These are phyloP conservation scores for Leptatherina wallacei DNA, from an alignment of 2,797 vertebrate genomes.

Conservation along the genomic window DNA sequence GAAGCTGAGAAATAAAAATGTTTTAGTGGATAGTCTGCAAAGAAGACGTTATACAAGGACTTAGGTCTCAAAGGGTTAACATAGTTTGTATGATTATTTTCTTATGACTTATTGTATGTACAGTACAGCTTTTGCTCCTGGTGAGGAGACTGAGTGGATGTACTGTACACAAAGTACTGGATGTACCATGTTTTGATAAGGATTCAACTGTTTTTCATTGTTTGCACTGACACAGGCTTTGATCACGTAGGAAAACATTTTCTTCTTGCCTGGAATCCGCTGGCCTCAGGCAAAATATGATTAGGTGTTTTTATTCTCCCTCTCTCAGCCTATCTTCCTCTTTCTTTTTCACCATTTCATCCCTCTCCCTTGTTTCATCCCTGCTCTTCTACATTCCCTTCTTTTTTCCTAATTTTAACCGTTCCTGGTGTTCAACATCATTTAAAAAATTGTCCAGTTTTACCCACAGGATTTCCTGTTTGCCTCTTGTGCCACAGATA, in stretches of 20 bases:
- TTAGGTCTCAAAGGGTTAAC: neutral
- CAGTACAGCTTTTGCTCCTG: neutral
- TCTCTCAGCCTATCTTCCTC: constrained; percentile 14
- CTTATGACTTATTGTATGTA: constrained; percentile 3
- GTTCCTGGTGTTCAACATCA: constrained; percentile 26
- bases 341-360: constrained; percentile 18
- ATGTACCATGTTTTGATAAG: constrained; percentile 57
- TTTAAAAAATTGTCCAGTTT: constrained; percentile 34
- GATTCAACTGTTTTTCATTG: constrained; percentile 50
- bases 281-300: constrained; percentile 42
- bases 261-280: constrained; percentile 56
- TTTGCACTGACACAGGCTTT: constrained; percentile 55
- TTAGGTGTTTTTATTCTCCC: constrained; percentile 30
- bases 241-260: constrained; percentile 54
- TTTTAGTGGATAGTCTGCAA: too few relatives aligned
- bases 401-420: neutral
- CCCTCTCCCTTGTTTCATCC: constrained; percentile 23
- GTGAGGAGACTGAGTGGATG: neutral
- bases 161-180: constrained; percentile 34
- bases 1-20: neutral
- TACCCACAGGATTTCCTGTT: constrained; percentile 76
- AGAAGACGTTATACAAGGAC: neutral
- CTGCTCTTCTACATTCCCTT: constrained; percentile 29
- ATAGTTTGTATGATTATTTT: neutral
- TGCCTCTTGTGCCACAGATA: constrained; percentile 66